Percentiles rank a stretch among this genome's conserved stretches.
phyloP scores from a whole-genome alignment of 2,888 invertebrate species.

The Bimastos eiseni region DNA sequence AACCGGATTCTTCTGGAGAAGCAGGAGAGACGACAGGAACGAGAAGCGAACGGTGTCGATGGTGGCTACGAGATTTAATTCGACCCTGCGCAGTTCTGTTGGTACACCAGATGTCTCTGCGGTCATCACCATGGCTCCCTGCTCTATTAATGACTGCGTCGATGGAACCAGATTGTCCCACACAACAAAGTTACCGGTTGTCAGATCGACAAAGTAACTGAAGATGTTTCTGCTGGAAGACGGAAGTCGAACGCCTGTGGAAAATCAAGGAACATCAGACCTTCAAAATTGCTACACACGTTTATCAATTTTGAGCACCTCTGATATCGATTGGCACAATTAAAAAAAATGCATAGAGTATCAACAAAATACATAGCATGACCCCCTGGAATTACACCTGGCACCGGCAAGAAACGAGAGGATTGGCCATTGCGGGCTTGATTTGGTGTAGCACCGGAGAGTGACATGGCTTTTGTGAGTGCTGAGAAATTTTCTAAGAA shows the following conservation, averaged over 20 bases:
- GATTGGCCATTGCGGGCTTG: no score
- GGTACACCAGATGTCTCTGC: conserved; percentile 56
- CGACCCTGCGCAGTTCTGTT: conserved; percentile 33
- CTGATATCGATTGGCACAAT: no score
- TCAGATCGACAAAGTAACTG: conserved; percentile 61
- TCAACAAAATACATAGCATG: no score
- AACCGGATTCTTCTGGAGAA: conserved; percentile 59
- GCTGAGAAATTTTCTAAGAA: no score
- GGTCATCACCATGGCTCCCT: conserved; percentile 55
- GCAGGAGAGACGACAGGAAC: conserved; percentile 56
- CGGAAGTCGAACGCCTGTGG: conserved; percentile 58
- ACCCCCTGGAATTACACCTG: no score
- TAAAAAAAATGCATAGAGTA: no score
- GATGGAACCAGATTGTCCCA: conserved; percentile 60
- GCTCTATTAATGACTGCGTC: conserved; percentile 58
- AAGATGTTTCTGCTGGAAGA: conserved; percentile 59
- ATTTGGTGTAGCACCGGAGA: no score
- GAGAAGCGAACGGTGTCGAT: conserved; percentile 61
- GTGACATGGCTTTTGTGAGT: no score
- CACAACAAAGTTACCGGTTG: conserved; percentile 58
- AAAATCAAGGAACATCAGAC: neutral
- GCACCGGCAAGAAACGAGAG: no score
- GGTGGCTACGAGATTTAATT: conserved; percentile 58
- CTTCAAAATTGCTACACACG: no score
- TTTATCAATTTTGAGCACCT: no score